Percentiles rank a stretch among this genome's conserved stretches.
These are phyloP conservation scores for Clarias pachynema DNA, from an alignment of 2,797 vertebrate species.

Conservation along the genomic window DNA sequence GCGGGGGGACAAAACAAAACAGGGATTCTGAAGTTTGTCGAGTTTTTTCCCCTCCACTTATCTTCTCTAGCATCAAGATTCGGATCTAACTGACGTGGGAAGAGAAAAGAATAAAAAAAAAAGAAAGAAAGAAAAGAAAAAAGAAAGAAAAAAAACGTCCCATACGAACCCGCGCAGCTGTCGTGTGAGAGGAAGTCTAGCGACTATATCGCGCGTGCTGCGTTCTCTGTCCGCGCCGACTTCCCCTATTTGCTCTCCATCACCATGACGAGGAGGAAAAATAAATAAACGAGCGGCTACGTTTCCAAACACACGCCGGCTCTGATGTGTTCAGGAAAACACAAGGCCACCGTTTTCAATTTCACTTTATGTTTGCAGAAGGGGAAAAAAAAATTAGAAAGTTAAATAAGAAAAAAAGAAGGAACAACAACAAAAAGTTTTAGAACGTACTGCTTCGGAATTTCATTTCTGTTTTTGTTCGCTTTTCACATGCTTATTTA, in stretches of 20 bases:
- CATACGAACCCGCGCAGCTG: constrained; percentile 38
- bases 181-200: constrained; percentile 36
- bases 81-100: constrained; percentile 11
- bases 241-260: constrained; percentile 39
- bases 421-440: constrained; percentile 5
- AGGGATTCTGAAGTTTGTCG: constrained; percentile 3
- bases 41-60: constrained; percentile 36
- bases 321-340: constrained; percentile 6
- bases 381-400: neutral
- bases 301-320: constrained; percentile 25
- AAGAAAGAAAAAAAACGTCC: neutral
- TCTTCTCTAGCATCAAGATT: constrained; percentile 20
- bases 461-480: constrained; percentile 6
- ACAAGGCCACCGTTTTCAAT: constrained; percentile 34
- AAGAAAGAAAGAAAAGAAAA: neutral
- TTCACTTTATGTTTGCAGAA: constrained; percentile 25
- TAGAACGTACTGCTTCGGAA: constrained; percentile 1
- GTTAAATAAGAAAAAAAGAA: neutral
- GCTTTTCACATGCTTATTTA: constrained; percentile 13
- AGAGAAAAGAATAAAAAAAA: neutral
- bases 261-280: constrained; percentile 14
- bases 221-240: constrained; percentile 13
- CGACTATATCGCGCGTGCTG: constrained; percentile 39
- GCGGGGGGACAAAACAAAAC: neutral
- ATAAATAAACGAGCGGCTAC: neutral